These are phyloP conservation scores for Thamnophis elegans DNA, from an alignment of 2,797 vertebrate species.

Conservation along the genomic window DNA sequence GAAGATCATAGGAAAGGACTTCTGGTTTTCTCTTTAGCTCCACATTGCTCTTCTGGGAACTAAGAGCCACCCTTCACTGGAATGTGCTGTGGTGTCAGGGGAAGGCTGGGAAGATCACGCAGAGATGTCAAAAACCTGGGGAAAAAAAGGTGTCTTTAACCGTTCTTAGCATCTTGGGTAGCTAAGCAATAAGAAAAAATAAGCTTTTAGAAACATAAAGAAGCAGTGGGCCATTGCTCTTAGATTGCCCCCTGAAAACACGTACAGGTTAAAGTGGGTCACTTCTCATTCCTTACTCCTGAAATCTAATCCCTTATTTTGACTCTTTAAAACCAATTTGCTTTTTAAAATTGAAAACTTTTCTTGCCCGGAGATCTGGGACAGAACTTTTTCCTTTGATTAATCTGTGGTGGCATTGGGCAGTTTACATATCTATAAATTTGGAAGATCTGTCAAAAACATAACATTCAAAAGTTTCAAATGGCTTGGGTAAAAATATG, in stretches of 20 bases:
- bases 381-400: background rate
- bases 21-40: too few species aligned
- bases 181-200: background rate
- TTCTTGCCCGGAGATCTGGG: background rate
- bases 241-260: background rate
- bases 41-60: background rate
- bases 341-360: background rate
- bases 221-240: background rate
- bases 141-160: background rate
- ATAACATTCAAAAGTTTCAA: background rate
- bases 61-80: background rate
- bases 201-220: background rate
- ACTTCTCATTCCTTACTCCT: background rate
- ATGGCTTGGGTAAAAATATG: background rate
- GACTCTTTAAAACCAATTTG: background rate
- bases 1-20: background rate
- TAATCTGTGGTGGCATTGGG: background rate
- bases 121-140: background rate
- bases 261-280: background rate
- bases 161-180: background rate
- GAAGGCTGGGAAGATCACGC: background rate
- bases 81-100: background rate
- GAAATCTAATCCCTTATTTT: background rate
- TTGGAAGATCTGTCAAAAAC: background rate
- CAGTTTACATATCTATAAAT: background rate